phyloP scores from a whole-genome alignment of 2,797 vertebrate species.

The Acipenser oxyrinchus region DNA sequence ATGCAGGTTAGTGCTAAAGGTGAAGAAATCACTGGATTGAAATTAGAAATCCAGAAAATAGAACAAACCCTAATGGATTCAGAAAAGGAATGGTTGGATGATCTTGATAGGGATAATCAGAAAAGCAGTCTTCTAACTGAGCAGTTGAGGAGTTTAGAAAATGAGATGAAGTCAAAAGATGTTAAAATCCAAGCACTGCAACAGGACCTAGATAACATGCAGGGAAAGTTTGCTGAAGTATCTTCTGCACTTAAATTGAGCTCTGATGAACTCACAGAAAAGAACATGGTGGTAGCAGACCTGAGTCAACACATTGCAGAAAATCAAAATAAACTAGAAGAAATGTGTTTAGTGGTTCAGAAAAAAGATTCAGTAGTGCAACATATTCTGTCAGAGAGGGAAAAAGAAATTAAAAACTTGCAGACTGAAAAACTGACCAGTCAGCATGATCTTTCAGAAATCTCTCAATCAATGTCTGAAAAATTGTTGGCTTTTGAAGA shows the following conservation, averaged over 20 bases:
- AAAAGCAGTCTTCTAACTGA: slow-evolving; percentile 56
- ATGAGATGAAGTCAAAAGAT: slow-evolving; percentile 64
- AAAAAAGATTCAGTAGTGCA: slow-evolving; percentile 57
- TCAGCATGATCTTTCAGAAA: slow-evolving; percentile 27
- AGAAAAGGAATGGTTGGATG: slow-evolving; percentile 67
- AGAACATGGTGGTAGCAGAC: slow-evolving; percentile 39
- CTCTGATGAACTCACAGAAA: slow-evolving; percentile 52
- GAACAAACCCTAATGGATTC: slow-evolving; percentile 67
- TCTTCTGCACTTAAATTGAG: slow-evolving; percentile 49
- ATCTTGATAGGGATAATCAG: slow-evolving; percentile 61
- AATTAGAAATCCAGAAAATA: slow-evolving; percentile 56
- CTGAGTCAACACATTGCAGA: slow-evolving; percentile 33
- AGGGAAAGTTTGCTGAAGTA: slow-evolving; percentile 56
- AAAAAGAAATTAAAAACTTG: slow-evolving; percentile 43
- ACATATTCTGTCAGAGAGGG: slow-evolving; percentile 48
- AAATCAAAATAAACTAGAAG: slow-evolving; percentile 59
- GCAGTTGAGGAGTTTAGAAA: slow-evolving; percentile 55
- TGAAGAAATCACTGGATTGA: slow-evolving; percentile 60
- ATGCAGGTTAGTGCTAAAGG: slow-evolving; percentile 80
- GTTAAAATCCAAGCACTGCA: slow-evolving; percentile 62
- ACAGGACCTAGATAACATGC: slow-evolving; percentile 63
- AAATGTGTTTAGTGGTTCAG: slow-evolving; percentile 52
- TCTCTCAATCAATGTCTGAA: slow-evolving; percentile 24
- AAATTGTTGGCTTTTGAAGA: slow-evolving; percentile 32
- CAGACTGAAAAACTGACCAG: slow-evolving; percentile 30